phyloP scores from a whole-genome alignment of 2,113 vertebrate genomes.

The Chaenocephalus aceratus region DNA sequence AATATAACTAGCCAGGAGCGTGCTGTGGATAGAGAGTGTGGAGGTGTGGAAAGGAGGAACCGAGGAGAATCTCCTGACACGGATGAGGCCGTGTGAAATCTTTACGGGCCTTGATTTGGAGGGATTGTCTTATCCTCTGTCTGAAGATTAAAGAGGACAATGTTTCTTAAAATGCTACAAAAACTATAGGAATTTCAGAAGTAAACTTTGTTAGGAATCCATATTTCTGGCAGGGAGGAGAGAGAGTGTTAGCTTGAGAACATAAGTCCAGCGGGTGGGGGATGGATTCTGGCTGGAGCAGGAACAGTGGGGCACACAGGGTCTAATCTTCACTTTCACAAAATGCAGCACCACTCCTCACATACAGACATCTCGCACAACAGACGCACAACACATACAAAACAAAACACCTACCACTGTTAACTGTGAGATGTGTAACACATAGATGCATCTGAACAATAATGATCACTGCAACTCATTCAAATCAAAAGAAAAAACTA shows the following conservation, averaged over 20 bases:
- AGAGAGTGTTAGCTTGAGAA: slow-evolving; percentile 4
- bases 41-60: slow-evolving; percentile 44
- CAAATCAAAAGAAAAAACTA: no score
- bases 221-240: slow-evolving; percentile 8
- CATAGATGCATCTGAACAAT: no score
- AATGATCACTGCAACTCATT: no score
- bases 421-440: background rate
- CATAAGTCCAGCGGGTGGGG: slow-evolving; percentile 33
- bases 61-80: slow-evolving; percentile 47
- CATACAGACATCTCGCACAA: no score
- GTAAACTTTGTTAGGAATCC: slow-evolving; percentile 41
- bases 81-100: slow-evolving; percentile 61
- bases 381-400: background rate
- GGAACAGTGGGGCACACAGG: slow-evolving; percentile 23
- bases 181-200: slow-evolving; percentile 33
- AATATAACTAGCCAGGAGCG: slow-evolving; percentile 19
- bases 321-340: slow-evolving; percentile 34
- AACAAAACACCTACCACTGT: background rate
- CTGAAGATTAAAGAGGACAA: slow-evolving; percentile 50
- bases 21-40: slow-evolving; percentile 2
- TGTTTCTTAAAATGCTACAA: slow-evolving; percentile 37
- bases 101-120: slow-evolving; percentile 61
- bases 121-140: slow-evolving; percentile 50
- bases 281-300: slow-evolving; percentile 9
- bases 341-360: slow-evolving; percentile 20